Base-by-base conservation (phyloP, 1,140 invertebrate species). In the Drosophila azteca region DNA sequence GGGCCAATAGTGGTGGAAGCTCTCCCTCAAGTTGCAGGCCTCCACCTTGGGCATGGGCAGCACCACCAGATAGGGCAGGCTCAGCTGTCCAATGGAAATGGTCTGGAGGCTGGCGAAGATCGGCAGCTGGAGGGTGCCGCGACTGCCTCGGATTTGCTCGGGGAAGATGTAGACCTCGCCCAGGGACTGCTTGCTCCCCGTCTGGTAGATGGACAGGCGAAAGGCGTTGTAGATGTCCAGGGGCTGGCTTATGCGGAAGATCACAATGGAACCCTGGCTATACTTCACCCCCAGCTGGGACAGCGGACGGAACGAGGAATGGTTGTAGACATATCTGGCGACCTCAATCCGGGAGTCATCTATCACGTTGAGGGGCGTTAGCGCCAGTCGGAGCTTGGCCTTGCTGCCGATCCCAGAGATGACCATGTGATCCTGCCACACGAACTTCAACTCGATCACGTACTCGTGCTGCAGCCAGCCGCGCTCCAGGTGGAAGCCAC, bases 1-100 rank as follows among this genome's bases (percentile, higher is more conserved):
- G 80, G 96, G 96, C 97, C 97, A 98, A 88, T 97, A 95, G 74
- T 94, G 95, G 17, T 95, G 94, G 82, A 96, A 97, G 2, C 96
- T 96, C 6, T 95, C 94, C 76, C 94, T 94, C 93, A 98, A 94
- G 77, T 96, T 95, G 93, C 96, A 96, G 1, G 94, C 50, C 91
- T 78, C 93, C 93, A 81, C 95, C 66, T 95, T 94, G 93, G 48
- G 93, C 92, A 92, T 97, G 93, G 59, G 97, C 95, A 68, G 94
- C 22, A 98, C 94, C 35, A 94, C 92, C 54, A 95, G 75, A 81
- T 94, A 95, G 52, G 94, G 93, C 76, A 94, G 80, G n/a, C 63
- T 92, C 68, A 77, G 93, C 77, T 78, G 95, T 3, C 90, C 90
- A 6, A 90, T 70, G 3, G 74, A 52, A 13, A 66, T 48, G 7